A percentile compares a stretch with the other conserved stretches of the same genome.
These are phyloP conservation scores for Mechanitis mazaeus DNA, from an alignment of 2,888 invertebrate genomes.

Conservation along the genomic window DNA sequence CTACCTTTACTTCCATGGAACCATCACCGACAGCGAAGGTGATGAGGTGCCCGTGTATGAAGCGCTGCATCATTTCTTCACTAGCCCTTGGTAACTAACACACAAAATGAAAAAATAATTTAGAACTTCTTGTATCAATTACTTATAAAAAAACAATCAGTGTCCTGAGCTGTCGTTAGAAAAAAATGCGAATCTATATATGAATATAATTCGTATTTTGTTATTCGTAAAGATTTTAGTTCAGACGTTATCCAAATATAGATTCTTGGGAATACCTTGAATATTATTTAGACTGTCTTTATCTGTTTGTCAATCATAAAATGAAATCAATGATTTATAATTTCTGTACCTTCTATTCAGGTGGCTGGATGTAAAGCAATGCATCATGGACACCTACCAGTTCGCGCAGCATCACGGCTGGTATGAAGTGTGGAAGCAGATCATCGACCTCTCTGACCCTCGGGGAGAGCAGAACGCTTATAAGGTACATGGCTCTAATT, in stretches of 20 bases:
- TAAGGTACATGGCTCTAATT: conserved; percentile 70
- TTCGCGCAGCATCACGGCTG: conserved; percentile 91
- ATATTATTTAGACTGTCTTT: no score
- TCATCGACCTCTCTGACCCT: conserved; percentile 91
- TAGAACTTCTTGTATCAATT: not conserved
- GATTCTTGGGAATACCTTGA: no score
- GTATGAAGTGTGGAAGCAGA: conserved; percentile 90
- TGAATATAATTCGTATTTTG: no score
- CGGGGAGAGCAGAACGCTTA: conserved; percentile 94
- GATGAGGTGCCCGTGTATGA: conserved; percentile 92
- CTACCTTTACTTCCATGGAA: conserved; percentile 92
- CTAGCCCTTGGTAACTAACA: conserved; percentile 82
- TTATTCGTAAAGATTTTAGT: no score
- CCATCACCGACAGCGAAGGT: conserved; percentile 88
- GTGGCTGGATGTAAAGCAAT: conserved; percentile 88
- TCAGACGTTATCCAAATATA: no score
- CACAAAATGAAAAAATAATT: not conserved
- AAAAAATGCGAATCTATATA: no score
- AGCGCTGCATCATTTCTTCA: conserved; percentile 91
- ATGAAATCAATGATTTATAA: not conserved
- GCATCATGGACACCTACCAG: conserved; percentile 83
- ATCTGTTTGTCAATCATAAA: not conserved
- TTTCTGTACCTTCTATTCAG: conserved; percentile 38
- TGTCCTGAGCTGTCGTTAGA: no score
- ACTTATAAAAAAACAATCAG: no score